phyloP scores from a whole-genome alignment of 2,113 vertebrate genomes.

The Smithornis capensis region DNA sequence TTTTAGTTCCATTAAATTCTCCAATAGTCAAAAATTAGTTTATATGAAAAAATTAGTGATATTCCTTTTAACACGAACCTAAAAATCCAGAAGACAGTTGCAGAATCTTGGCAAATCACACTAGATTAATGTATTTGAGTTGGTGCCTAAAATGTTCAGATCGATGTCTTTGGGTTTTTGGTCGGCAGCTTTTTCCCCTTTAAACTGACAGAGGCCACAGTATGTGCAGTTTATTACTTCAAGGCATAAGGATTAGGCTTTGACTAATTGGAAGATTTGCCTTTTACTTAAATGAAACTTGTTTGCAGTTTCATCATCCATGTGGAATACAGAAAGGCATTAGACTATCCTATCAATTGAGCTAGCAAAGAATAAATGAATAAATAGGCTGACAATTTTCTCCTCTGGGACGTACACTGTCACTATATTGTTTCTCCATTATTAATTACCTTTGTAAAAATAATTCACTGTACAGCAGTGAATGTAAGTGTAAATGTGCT shows the following conservation, averaged over 20 bases:
- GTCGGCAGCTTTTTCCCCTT: background rate
- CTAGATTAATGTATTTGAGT: slow-evolving; percentile 62
- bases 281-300: slow-evolving; percentile 77
- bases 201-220: slow-evolving; percentile 51
- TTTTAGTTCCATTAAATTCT: background rate
- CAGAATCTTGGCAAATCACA: slow-evolving; percentile 44
- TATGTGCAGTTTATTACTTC: slow-evolving; percentile 68
- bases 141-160: slow-evolving; percentile 56
- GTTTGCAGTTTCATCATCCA: slow-evolving; percentile 70
- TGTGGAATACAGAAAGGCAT: slow-evolving; percentile 65
- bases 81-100: slow-evolving; percentile 66
- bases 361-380: slow-evolving; percentile 71
- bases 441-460: slow-evolving; percentile 73
- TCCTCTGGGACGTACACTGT: slow-evolving; percentile 62
- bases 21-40: background rate
- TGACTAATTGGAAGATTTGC: slow-evolving; percentile 77
- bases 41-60: background rate
- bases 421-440: slow-evolving; percentile 63
- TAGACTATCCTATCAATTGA: slow-evolving; percentile 72
- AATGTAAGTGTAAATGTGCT: background rate
- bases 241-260: slow-evolving; percentile 67
- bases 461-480: slow-evolving; percentile 32
- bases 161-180: slow-evolving; percentile 38
- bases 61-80: slow-evolving; percentile 54
- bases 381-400: slow-evolving; percentile 59